These are phyloP conservation scores for Leiothrix lutea DNA, from an alignment of 2,113 vertebrate species.

Conservation along the genomic window DNA sequence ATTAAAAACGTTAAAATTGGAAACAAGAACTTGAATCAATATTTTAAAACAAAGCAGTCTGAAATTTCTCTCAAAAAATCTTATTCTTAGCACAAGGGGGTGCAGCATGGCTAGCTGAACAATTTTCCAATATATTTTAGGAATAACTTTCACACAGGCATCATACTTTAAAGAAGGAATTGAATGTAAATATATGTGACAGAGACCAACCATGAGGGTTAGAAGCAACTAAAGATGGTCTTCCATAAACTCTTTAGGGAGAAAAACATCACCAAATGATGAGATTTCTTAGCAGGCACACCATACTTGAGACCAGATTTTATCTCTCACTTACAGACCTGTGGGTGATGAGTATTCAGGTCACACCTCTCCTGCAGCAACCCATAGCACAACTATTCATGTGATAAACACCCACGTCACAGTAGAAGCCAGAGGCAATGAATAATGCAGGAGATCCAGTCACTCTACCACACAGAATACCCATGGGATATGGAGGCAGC, in stretches of 20 bases:
- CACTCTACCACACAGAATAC: background rate
- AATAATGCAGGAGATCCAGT: conserved; percentile 54
- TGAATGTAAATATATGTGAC: background rate
- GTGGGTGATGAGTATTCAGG: conserved; percentile 15
- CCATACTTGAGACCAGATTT: background rate
- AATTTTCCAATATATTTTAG: background rate
- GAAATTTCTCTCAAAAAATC: background rate
- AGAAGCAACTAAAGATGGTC: background rate
- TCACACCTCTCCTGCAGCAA: conserved; percentile 38
- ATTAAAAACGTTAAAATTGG: background rate
- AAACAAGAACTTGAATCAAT: background rate
- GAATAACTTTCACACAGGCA: background rate
- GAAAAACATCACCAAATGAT: background rate
- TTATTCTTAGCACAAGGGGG: background rate
- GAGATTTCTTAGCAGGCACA: background rate
- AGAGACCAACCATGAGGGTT: background rate
- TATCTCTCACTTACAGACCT: conserved; percentile 5
- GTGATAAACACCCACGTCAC: conserved; percentile 21
- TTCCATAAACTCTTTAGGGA: background rate
- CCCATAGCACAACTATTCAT: conserved; percentile 29
- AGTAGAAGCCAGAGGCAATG: conserved; percentile 31
- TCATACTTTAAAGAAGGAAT: background rate
- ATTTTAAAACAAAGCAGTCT: background rate
- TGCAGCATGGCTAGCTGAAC: background rate
- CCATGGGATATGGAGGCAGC: conserved; percentile 7